phyloP scores from a whole-genome alignment of 2,113 vertebrate species.

The Tyto alba region DNA sequence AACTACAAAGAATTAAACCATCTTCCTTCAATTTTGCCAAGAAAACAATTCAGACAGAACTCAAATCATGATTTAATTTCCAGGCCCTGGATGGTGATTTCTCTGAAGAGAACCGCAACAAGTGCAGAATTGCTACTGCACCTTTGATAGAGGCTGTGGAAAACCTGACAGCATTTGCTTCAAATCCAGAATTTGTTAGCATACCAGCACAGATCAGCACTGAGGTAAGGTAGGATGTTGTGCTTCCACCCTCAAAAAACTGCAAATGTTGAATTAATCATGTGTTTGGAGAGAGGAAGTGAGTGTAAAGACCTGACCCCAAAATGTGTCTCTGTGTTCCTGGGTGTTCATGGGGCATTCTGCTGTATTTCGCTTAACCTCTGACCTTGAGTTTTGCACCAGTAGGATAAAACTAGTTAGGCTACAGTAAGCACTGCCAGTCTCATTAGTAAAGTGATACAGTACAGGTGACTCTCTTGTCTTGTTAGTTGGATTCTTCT shows the following conservation, averaged over 20 bases:
- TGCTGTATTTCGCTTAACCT: neutral
- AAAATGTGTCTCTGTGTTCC: neutral
- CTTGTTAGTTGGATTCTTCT: neutral
- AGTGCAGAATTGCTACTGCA: constrained; percentile 86
- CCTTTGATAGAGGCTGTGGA: constrained; percentile 96
- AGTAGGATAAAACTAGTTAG: neutral
- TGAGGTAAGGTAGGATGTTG: constrained; percentile 80
- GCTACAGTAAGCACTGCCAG: neutral
- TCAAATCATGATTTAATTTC: neutral
- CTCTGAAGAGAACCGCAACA: constrained; percentile 93
- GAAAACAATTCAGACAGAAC: neutral
- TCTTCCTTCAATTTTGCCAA: neutral
- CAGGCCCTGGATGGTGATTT: constrained; percentile 95
- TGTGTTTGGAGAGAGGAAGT: neutral
- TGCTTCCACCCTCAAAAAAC: neutral
- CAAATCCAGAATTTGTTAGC: constrained; percentile 96
- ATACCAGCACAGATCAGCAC: constrained; percentile 95
- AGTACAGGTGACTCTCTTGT: neutral
- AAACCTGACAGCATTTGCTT: constrained; percentile 93
- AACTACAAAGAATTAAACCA: neutral
- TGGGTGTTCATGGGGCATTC: neutral
- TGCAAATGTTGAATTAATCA: neutral
- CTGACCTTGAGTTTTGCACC: neutral
- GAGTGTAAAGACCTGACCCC: neutral
- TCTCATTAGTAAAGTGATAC: neutral